A percentile compares a stretch with the other conserved stretches of the same genome.
Conservation (phyloP, 2,113 vertebrate genomes). For the Pardalotus punctatus region DNA sequence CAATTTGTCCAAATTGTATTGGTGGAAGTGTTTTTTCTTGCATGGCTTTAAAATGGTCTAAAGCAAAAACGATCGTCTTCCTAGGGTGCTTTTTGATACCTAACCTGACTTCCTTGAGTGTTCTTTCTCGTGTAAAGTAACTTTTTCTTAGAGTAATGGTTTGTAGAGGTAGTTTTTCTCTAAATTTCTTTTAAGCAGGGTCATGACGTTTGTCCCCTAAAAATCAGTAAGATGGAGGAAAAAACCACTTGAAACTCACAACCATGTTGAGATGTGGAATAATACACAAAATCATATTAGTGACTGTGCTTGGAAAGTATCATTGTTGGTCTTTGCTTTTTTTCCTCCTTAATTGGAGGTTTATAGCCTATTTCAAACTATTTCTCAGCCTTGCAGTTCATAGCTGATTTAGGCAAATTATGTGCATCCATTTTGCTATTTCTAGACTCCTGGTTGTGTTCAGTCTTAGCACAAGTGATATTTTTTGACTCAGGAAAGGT, state of each 20-base stretch:
- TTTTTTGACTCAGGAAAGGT: background rate
- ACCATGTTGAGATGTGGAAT: background rate
- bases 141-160: background rate
- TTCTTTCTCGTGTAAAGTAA: background rate
- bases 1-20: fast-evolving
- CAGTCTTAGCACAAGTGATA: background rate
- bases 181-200: background rate
- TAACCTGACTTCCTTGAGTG: background rate
- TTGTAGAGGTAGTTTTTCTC: background rate
- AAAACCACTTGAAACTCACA: background rate
- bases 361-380: background rate
- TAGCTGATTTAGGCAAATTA: background rate
- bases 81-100: background rate
- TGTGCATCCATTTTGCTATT: background rate
- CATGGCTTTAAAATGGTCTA: background rate
- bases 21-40: background rate
- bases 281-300: background rate
- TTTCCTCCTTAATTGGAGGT: fast-evolving
- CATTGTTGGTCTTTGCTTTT: background rate
- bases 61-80: background rate
- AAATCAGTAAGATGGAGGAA: background rate
- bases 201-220: background rate
- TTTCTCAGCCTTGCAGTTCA: background rate
- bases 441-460: background rate
- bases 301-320: background rate